A percentile compares a stretch with the other conserved stretches of the same genome.
Conservation (phyloP, 2,888 invertebrate genomes). For the Eudasyphora cyanicolor region DNA sequence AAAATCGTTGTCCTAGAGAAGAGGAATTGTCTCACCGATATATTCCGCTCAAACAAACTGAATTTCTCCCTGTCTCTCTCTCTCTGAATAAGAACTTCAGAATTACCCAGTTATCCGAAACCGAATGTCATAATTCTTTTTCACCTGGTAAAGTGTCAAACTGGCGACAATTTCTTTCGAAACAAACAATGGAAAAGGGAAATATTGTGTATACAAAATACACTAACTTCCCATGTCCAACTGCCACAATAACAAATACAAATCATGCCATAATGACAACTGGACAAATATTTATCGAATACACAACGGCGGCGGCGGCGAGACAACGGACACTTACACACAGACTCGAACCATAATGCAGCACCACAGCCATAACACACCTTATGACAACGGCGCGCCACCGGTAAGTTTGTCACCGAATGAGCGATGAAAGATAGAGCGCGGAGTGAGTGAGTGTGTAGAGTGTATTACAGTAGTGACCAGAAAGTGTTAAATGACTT, state of each 20-base stretch:
- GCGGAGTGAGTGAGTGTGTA: background rate
- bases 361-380: too few species aligned
- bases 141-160: slow-evolving; percentile 41
- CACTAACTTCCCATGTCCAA: slow-evolving; percentile 50
- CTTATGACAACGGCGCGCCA: background rate
- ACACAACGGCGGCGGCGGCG: slow-evolving; percentile 11
- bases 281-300: slow-evolving; percentile 53
- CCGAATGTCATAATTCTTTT: slow-evolving; percentile 51
- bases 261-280: slow-evolving; percentile 55
- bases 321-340: background rate
- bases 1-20: too few species aligned
- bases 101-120: background rate
- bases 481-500: slow-evolving; percentile 53
- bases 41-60: too few species aligned
- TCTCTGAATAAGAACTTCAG: background rate
- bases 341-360: too few species aligned
- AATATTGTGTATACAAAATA: background rate
- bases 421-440: too few species aligned
- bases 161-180: slow-evolving; percentile 53
- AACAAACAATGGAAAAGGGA: slow-evolving; percentile 15
- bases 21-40: too few species aligned
- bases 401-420: background rate
- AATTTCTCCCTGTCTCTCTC: too few species aligned
- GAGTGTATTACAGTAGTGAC: slow-evolving; percentile 48
- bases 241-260: slow-evolving; percentile 39